Base-by-base conservation (phyloP, 1,140 invertebrate species). In the Drosophila obscura region DNA sequence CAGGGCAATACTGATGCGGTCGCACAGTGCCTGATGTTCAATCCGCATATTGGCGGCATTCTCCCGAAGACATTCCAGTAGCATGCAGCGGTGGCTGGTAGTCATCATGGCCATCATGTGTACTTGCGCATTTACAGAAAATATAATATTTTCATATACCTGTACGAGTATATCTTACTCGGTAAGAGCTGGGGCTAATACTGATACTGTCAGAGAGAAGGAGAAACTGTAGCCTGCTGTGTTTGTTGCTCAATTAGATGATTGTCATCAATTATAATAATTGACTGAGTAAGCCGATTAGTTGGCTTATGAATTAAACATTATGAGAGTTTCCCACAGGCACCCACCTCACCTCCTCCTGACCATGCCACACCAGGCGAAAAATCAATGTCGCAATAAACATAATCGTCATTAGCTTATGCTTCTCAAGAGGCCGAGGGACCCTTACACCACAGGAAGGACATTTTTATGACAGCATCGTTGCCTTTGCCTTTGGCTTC, bases 201-300 rank as follows among this genome's bases (percentile, higher is more conserved):
- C 15, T 48, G 41, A 46, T 8, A 48, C 4, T 5, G 26, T 45
- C 1, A 4, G 3, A 15, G 15, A 46, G 9, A 49, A 4, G 11
- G 11, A 5, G 16, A 52, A 35, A 26, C 13, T 45, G 6, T 2
- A 8, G 79, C 80, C 44, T 71, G 28, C 64, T 74, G 35, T 48
- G 49, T n/a, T 9, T 16, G 46, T 16, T 48, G 26, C n/a, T 13
- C 46, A 58, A 52, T 68, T 26, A 75, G 43, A 53, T 72, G 64
- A 85, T 78, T 81, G 69, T 68, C 80, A 59, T 44, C 80, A 77
- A 64, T 65, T 71, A 71, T 58, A 50, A 61, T 69, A 67, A 78
- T 85, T 81, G 72, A 61, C 57, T 15, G 28, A 53, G 39, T 85
- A 85, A 87, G 77, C 78, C 65, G 74, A 81, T 85, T 87, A 87